Evolutionary conservation across 1,140 invertebrate genomes (phyloP), one percentile per base, ranked within the genome.

Genomic region (Leptonema lineaticorne): DNA sequence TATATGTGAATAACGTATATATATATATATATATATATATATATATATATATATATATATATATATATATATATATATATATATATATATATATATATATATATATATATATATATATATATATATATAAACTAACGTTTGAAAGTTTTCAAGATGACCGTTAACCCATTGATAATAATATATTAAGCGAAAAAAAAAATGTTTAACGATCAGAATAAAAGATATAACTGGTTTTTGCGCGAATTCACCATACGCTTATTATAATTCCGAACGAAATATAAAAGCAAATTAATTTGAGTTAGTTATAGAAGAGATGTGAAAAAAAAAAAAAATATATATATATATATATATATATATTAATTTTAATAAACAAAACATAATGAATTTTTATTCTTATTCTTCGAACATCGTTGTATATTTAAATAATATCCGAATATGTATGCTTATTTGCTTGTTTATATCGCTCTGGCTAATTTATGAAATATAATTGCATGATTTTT

Each of bases 271-370:
- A 11, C 37, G 37, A 4, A 16, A n/a, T 45, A 24, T 26, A 53
- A 24, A 50, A 53, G 27, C 50, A 53, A 53, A 53, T 53, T 53
- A 53, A 53, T 53, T 53, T 53, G 2, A 26, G 50, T 53, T 53
- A 53, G 50, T 53, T 53, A 53, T 26, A 53, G n/a, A n/a, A n/a
- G n/a, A n/a, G n/a, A n/a, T n/a, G n/a, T n/a, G n/a, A n/a, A n/a
- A n/a, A n/a, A n/a, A n/a, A n/a, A n/a, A n/a, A n/a, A n/a, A n/a
- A n/a, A n/a, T n/a, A n/a, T n/a, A n/a, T n/a, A n/a, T n/a, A n/a
- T n/a, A n/a, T n/a, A n/a, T n/a, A n/a, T n/a, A n/a, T n/a, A n/a
- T n/a, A 53, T 24, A 26, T 53, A 53, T 53, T 53, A 26, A 24
- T 53, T 24, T 53, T 24, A 53, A 53, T 53, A 53, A 53, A 53